A percentile compares a stretch with the other conserved stretches of the same genome.
These are phyloP conservation scores for Drosophila sp. DNA, from an alignment of 1,140 invertebrate genomes.

Conservation along the genomic window DNA sequence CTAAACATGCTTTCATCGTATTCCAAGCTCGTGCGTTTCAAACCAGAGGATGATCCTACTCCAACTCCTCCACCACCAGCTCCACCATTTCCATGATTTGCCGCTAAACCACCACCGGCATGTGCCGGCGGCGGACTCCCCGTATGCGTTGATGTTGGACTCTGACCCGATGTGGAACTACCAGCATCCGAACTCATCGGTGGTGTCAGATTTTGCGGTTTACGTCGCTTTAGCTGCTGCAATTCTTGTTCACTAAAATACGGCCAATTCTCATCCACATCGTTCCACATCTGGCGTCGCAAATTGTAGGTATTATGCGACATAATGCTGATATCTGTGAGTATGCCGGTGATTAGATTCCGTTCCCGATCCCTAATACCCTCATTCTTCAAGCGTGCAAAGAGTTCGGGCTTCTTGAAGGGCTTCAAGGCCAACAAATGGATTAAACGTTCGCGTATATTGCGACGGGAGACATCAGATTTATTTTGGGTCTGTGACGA, in stretches of 20 bases:
- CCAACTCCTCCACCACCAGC: constrained; percentile 66
- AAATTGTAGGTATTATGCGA: constrained; percentile 93
- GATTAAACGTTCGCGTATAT: constrained; percentile 90
- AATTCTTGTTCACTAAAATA: constrained; percentile 95
- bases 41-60: constrained; percentile 75
- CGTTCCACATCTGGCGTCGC: constrained; percentile 93
- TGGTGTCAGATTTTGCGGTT: constrained; percentile 94
- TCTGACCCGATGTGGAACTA: constrained; percentile 85
- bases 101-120: constrained; percentile 82
- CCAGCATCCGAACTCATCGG: constrained; percentile 92
- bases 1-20: constrained; percentile 85
- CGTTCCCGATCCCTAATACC: constrained; percentile 93
- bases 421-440: constrained; percentile 95
- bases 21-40: constrained; percentile 74
- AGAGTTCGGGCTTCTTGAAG: constrained; percentile 95
- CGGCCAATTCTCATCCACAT: constrained; percentile 96
- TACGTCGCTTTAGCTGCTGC: constrained; percentile 93
- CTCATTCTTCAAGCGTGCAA: constrained; percentile 91
- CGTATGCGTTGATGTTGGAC: constrained; percentile 88
- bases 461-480: constrained; percentile 73
- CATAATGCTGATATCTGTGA: constrained; percentile 90
- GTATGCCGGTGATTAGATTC: constrained; percentile 88
- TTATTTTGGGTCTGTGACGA: constrained; percentile 54
- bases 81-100: neutral
- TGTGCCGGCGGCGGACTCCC: constrained; percentile 85